Evolutionary conservation across 2,113 vertebrate species (phyloP), one percentile per base, ranked within the genome.

Genomic region (Microcebus tavaratra): DNA sequence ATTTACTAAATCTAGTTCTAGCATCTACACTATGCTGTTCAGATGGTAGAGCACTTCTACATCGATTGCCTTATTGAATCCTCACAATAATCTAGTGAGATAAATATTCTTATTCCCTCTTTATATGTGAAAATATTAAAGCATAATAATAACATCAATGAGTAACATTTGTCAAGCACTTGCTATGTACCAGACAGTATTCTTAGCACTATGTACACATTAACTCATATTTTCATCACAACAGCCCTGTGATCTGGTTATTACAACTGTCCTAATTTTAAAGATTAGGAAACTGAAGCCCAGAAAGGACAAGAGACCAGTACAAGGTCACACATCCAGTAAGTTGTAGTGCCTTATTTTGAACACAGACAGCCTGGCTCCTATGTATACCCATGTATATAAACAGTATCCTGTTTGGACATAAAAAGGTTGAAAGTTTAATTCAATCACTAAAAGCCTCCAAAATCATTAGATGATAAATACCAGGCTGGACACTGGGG

Each of bases 101-200:
- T 72, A 59, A 93, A 67, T 94, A 87, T 70, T 86, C 36, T 96
- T 76, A 92, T 78, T 80, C n/a, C 18, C 55, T 78, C 82, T 82
- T 89, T 27, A 9, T 45, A 78, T 75, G 61, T 81, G 61, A 87
- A 82, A 78, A 82, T 82, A 61, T 50, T 78, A 78, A 50, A 91
- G 48, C 34, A 34, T 84, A 31, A 68, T 75, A 59, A 67, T 84
- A 85, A 75, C 65, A 36, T 36, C 36, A 76, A 88, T 72, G 65
- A 90, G 23, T 84, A 72, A 81, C 34, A 90, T 79, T 89, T 29
- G 53, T 59, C 45, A 94, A 80, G 23, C 23, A 79, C 39, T 86
- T 57, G 8, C 39, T 45, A 80, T 68, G 61, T 81, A 50, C 76
- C 68, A 90, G 23, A 31, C 29, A 82, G 45, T 81, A 31, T 55